Base-by-base conservation (phyloP, 2,113 vertebrate species). In the Colossoma macropomum region DNA sequence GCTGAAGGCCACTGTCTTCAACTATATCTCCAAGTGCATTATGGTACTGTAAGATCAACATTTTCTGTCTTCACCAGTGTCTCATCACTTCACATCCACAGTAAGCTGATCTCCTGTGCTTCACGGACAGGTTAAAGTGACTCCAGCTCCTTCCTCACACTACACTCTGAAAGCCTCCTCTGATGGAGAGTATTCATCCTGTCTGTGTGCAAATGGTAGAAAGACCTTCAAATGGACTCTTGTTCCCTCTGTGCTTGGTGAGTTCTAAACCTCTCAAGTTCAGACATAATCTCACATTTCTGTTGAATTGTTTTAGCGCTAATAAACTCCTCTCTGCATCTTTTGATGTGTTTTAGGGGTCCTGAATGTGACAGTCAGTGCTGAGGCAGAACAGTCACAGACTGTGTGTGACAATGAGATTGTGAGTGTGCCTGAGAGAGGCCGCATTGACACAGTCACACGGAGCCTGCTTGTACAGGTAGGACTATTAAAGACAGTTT, bases 1-100 rank as follows among this genome's bases (percentile, higher is more conserved):
- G 1, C 92, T 98, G 77, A 97, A 95, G 83, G 95, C 95, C 60
- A 97, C 95, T 0, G 87, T 94, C 65, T 92, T 97, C 86, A 97
- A 93, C 92, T 97, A 96, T 90, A 84, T 96, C 83, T 62, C 89
- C 77, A 90, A 91, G 21, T 97, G 96, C 90, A 96, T 97, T 88
- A 91, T 82, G 95, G 96, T 98, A 94, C 81, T 28, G n/a, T 50
- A 41, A 30, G n/a, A 5, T 34, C 16, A 66, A 65, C 17, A 76
- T 25, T 82, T 15, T 71, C 9, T n/a, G 8, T 50, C 11, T 19
- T 81, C 6, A 32, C 17, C 3, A 77, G 5, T 23, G 15, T 34
- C 54, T 6, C 27, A 10, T 32, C 32, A 65, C 8, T 34, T 69
- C 17, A 54, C 34, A 54, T 76, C 25, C 41, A 13, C 75, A 16